These are phyloP conservation scores for Chinchilla lanigera DNA, from an alignment of 2,113 vertebrate genomes.

Conservation along the genomic window DNA sequence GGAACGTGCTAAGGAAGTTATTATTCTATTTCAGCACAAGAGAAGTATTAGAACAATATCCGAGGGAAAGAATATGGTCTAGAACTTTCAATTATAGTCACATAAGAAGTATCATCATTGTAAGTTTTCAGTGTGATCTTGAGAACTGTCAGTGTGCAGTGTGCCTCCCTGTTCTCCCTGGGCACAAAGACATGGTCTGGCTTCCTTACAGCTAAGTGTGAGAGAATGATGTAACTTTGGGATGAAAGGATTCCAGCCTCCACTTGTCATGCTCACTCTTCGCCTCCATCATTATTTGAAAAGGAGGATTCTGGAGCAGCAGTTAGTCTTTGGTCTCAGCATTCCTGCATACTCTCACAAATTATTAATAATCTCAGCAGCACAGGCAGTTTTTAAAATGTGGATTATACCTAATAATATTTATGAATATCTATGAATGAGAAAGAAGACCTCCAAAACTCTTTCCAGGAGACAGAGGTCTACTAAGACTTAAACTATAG, in stretches of 20 bases:
- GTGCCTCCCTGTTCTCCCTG: background rate
- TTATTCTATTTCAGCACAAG: background rate
- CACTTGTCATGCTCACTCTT: background rate
- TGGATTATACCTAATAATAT: background rate
- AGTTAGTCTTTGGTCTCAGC: background rate
- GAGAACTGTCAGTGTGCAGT: background rate
- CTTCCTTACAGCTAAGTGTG: background rate
- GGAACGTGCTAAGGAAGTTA: background rate
- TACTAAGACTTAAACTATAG: background rate
- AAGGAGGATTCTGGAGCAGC: background rate
- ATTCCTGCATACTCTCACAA: background rate
- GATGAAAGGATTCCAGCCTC: background rate
- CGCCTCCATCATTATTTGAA: background rate
- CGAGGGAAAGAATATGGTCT: background rate
- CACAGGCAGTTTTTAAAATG: background rate
- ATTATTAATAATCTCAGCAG: background rate
- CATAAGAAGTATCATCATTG: background rate
- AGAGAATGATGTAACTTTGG: background rate
- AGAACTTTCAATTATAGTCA: background rate
- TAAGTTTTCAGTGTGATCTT: background rate
- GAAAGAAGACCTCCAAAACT: background rate
- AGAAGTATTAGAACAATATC: background rate
- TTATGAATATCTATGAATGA: too few relatives aligned
- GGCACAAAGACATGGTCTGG: background rate
- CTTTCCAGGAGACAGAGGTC: background rate